A percentile compares a stretch with the other conserved stretches of the same genome.
phyloP scores from a whole-genome alignment of 1,140 invertebrate species.

The Procambarus clarkii region DNA sequence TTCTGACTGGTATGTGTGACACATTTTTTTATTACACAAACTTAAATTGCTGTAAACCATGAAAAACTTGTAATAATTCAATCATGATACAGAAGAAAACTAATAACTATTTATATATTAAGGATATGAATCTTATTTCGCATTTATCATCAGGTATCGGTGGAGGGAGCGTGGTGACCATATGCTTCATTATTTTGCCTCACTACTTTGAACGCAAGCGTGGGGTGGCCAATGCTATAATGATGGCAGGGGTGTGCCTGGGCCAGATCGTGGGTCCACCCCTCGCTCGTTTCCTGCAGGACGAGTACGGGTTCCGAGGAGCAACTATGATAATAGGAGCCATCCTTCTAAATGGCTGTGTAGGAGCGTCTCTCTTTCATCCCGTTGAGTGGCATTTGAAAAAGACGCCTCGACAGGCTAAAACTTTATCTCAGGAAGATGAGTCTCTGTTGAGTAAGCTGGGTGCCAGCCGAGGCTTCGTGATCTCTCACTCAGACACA shows the following conservation, averaged over 20 bases:
- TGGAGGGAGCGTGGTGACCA: slow-evolving; percentile 5
- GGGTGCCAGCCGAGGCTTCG: neutral
- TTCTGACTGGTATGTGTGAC: slow-evolving; percentile 41
- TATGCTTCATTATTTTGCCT: slow-evolving; percentile 42
- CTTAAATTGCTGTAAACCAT: no score
- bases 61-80: no score
- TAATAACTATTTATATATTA: no score
- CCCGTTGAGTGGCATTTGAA: slow-evolving; percentile 51
- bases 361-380: slow-evolving; percentile 43
- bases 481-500: neutral
- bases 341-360: slow-evolving; percentile 38
- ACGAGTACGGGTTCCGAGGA: slow-evolving; percentile 37
- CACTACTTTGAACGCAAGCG: slow-evolving; percentile 43
- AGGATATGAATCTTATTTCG: no score
- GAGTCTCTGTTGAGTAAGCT: neutral
- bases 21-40: no score
- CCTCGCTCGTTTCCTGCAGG: slow-evolving; percentile 15
- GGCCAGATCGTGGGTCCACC: slow-evolving; percentile 45
- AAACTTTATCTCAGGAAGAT: neutral
- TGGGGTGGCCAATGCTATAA: slow-evolving; percentile 36
- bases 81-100: no score
- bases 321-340: slow-evolving; percentile 39
- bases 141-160: slow-evolving; percentile 24
- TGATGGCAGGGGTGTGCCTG: neutral
- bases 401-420: neutral